These are phyloP conservation scores for Bambusicola thoracicus DNA, from an alignment of 2,113 vertebrate species.

Conservation along the genomic window DNA sequence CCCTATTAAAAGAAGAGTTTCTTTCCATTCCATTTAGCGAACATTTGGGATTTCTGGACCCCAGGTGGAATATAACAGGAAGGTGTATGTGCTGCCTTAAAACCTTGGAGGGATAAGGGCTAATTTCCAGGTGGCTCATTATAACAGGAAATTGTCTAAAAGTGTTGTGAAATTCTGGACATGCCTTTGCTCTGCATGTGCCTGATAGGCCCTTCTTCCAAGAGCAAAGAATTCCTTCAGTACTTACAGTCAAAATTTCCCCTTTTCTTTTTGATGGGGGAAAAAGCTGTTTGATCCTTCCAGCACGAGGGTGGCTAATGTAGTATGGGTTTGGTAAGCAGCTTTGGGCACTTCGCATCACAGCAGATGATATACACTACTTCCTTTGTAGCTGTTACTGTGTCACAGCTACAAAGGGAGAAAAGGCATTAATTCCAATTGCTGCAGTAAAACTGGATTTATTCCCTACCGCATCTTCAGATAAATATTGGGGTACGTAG, in stretches of 20 bases:
- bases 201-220: not conserved
- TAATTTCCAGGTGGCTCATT: not conserved
- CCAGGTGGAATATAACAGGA: not conserved
- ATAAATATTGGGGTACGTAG: not conserved
- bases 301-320: rapidly evolving
- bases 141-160: not conserved
- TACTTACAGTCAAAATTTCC: not conserved
- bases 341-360: not conserved
- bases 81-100: not conserved
- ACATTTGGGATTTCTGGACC: not conserved
- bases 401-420: not conserved
- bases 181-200: rapidly evolving
- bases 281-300: not conserved
- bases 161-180: not conserved
- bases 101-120: not conserved
- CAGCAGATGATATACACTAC: not conserved
- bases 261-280: not conserved
- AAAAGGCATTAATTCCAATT: not conserved
- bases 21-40: not conserved
- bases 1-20: not conserved
- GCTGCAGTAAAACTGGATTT: not conserved
- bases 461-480: not conserved
- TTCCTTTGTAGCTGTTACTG: not conserved
- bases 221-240: not conserved
- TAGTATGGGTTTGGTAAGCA: not conserved